These are phyloP conservation scores for Ashinkailepas kermadecensis DNA, from an alignment of 2,888 invertebrate genomes.

Conservation along the genomic window DNA sequence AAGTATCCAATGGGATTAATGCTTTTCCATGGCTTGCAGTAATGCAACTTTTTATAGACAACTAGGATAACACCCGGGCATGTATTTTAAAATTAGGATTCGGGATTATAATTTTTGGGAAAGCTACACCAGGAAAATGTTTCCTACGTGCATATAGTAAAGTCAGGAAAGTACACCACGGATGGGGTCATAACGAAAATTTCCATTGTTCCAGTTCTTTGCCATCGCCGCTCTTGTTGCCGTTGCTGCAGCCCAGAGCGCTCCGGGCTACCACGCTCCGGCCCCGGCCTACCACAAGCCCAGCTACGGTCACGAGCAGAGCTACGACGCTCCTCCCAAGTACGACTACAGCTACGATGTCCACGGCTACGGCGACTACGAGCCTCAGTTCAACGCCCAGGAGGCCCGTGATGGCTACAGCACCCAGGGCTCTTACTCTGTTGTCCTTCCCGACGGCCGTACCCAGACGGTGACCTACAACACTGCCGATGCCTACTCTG, in stretches of 20 bases:
- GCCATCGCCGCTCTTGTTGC: not conserved
- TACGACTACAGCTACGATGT: conserved; percentile 30
- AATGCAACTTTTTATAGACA: no score
- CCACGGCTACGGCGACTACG: conserved; percentile 27
- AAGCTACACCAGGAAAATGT: no score
- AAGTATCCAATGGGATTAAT: no score
- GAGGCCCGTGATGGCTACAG: conserved; percentile 27
- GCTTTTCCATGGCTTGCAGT: no score
- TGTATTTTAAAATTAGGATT: no score
- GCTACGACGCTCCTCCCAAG: not conserved
- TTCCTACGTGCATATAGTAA: no score
- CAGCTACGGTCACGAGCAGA: not conserved
- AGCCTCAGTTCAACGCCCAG: conserved; percentile 25
- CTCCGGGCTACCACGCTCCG: not conserved
- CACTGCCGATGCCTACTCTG: conserved; percentile 28
- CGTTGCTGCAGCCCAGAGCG: not conserved
- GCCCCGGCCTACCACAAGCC: conserved; percentile 15
- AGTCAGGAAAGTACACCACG: no score
- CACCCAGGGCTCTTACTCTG: conserved; percentile 31
- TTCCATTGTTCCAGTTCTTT: not conserved
- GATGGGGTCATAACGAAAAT: no score
- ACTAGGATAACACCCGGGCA: no score
- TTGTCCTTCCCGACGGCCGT: conserved; percentile 33
- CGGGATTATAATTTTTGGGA: no score
- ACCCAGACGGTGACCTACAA: conserved; percentile 30